These are phyloP conservation scores for Drosophila acutilabella DNA, from an alignment of 2,888 invertebrate species.

Conservation along the genomic window DNA sequence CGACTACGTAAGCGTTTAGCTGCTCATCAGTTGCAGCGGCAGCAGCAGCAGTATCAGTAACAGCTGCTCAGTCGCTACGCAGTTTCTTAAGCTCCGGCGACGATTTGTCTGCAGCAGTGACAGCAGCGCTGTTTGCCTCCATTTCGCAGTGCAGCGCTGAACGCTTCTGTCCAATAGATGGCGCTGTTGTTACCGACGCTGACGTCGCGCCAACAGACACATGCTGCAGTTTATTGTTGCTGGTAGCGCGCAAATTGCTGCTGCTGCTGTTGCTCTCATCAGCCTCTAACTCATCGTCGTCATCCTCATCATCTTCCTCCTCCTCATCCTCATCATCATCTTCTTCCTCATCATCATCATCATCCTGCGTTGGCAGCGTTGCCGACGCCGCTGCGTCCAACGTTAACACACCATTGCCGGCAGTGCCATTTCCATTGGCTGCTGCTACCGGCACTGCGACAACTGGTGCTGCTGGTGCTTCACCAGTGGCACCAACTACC, in stretches of 20 bases:
- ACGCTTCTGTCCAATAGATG: constrained; percentile 74
- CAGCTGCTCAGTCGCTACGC: constrained; percentile 81
- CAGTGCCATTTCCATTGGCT: constrained; percentile 77
- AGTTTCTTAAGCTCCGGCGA: constrained; percentile 84
- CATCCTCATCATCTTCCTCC: constrained; percentile 65
- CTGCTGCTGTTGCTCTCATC: constrained; percentile 77
- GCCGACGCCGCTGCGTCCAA: constrained; percentile 19
- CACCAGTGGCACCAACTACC: no score
- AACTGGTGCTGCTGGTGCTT: background rate
- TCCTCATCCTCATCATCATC: constrained; percentile 56
- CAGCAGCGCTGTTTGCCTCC: constrained; percentile 35
- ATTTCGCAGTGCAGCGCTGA: constrained; percentile 69
- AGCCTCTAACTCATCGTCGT: constrained; percentile 73
- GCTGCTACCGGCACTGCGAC: constrained; percentile 7
- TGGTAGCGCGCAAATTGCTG: constrained; percentile 60
- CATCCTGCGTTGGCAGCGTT: constrained; percentile 30
- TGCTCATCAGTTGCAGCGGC: constrained; percentile 24
- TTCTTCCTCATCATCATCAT: constrained; percentile 52
- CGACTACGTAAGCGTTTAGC: background rate
- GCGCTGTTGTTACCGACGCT: constrained; percentile 38
- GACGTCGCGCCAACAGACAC: constrained; percentile 51
- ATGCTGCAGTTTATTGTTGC: constrained; percentile 69
- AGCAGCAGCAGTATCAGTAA: constrained; percentile 12
- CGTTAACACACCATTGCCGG: constrained; percentile 42
- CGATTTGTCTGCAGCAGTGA: constrained; percentile 76